Conservation (phyloP, 2,113 vertebrate genomes). For the Willisornis vidua region DNA sequence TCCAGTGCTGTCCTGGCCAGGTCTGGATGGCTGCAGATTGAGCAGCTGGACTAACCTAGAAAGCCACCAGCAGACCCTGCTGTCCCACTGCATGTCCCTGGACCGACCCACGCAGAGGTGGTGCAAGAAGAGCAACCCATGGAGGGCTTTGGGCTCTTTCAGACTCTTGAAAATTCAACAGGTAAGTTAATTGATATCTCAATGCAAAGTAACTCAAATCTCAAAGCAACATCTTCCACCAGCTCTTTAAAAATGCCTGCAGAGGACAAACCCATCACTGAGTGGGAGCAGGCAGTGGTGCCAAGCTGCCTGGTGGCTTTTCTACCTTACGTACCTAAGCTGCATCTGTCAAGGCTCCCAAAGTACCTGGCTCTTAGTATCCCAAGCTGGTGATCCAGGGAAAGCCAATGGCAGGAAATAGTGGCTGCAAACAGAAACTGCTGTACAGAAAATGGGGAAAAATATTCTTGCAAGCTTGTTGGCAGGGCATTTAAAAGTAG, state of each 20-base stretch:
- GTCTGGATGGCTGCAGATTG: background rate
- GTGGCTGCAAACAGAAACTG: background rate
- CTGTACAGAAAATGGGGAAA: background rate
- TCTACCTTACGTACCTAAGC: background rate
- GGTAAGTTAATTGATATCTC: background rate
- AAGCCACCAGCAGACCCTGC: background rate
- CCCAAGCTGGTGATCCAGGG: background rate
- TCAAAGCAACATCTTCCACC: background rate
- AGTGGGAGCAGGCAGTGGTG: accelerated
- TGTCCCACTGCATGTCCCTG: accelerated
- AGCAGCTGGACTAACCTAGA: background rate
- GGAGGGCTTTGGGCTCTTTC: background rate
- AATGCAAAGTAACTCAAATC: background rate
- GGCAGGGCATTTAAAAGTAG: background rate
- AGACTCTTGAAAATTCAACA: background rate
- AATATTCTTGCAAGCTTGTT: background rate
- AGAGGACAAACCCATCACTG: background rate
- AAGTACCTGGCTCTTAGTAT: background rate
- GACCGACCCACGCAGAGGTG: background rate
- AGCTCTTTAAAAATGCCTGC: background rate
- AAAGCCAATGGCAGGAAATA: background rate
- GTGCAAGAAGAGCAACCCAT: background rate
- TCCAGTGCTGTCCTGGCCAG: background rate
- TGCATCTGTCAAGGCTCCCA: background rate
- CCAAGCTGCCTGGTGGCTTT: background rate